Evolutionary conservation across 2,888 invertebrate species (phyloP).

Genomic region (Salticus scenicus): DNA sequence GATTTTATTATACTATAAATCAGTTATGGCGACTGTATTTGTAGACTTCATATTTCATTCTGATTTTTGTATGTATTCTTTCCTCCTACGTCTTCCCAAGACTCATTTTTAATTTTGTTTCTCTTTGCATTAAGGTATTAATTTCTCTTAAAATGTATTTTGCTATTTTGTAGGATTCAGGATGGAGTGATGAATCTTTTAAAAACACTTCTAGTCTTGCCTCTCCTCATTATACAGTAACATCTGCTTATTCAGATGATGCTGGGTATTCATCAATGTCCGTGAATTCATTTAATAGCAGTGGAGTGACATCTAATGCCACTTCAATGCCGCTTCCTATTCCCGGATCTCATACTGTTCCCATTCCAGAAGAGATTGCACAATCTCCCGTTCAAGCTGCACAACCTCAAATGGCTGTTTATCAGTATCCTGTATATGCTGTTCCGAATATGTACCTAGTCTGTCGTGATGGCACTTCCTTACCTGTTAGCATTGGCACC

Average conservation of each 20-base stretch:
- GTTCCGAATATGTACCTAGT: constrained; percentile 55
- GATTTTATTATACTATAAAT: no score
- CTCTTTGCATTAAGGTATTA: no score
- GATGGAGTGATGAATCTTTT: constrained; percentile 45
- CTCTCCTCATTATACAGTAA: constrained; percentile 15
- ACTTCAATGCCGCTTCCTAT: constrained; percentile 40
- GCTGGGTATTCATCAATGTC: constrained; percentile 17
- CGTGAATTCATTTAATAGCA: not conserved
- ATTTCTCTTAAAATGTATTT: no score
- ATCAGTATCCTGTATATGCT: constrained; percentile 57
- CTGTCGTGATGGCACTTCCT: constrained; percentile 48
- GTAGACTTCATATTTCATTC: no score
- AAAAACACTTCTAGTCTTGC: constrained; percentile 5
- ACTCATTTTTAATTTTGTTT: no score
- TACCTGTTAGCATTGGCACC: constrained; percentile 43
- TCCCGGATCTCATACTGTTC: constrained; percentile 26
- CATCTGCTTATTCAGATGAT: constrained; percentile 26
- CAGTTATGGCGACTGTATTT: no score
- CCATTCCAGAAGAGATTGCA: not conserved
- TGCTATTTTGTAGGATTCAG: constrained; percentile 37
- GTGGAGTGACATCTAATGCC: constrained; percentile 28
- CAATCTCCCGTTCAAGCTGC: constrained; percentile 10
- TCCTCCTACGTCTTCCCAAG: no score
- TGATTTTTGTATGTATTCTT: no score
- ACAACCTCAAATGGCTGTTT: constrained; percentile 38